These are phyloP conservation scores for Psittacula derbiana DNA, from an alignment of 2,797 vertebrate genomes.

Conservation along the genomic window DNA sequence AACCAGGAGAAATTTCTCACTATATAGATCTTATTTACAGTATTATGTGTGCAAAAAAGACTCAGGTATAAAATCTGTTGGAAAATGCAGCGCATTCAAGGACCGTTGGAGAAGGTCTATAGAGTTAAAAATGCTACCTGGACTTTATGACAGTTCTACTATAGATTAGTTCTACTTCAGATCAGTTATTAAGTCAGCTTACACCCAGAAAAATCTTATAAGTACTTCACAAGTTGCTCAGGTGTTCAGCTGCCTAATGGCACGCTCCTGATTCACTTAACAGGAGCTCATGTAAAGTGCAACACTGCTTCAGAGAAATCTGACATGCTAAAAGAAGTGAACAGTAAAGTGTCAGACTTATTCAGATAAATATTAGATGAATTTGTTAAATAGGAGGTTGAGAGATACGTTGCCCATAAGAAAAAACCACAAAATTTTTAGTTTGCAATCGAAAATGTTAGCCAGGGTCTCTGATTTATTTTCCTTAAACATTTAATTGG, in stretches of 20 bases:
- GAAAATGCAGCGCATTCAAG: not conserved
- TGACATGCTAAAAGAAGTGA: not conserved
- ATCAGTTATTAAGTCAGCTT: not conserved
- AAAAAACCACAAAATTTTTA: not conserved
- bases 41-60: not conserved
- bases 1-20: not conserved
- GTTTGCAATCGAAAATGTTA: not conserved
- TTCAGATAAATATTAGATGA: not conserved
- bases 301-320: rapidly evolving
- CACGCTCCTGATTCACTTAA: not conserved
- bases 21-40: not conserved
- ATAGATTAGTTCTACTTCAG: not conserved
- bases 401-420: not conserved
- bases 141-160: not conserved
- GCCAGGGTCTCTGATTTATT: not conserved
- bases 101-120: not conserved
- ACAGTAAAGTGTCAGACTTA: not conserved
- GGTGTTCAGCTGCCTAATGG: not conserved
- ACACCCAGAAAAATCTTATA: not conserved
- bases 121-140: not conserved
- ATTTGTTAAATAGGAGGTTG: not conserved
- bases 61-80: not conserved
- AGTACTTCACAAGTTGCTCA: not conserved
- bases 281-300: not conserved
- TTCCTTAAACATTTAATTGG: not conserved